phyloP scores from a whole-genome alignment of 2,113 vertebrate genomes.

The Herpetotheres cachinnans region DNA sequence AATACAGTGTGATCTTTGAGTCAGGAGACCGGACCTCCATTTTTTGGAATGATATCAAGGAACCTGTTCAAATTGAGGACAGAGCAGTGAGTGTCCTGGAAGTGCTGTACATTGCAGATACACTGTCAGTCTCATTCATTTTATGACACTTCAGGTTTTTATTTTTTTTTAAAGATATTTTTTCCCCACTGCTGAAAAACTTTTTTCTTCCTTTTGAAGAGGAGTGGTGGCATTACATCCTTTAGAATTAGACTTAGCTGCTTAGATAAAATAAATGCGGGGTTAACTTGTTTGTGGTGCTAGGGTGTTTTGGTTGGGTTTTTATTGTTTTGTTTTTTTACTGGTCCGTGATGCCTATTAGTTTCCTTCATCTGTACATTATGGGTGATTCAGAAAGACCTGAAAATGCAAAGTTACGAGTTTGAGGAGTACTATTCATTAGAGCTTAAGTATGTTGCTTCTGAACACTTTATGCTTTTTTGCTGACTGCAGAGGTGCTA shows the following conservation, averaged over 20 bases:
- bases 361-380: not conserved
- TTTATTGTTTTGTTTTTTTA: not conserved
- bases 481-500: constrained; percentile 5
- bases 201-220: not conserved
- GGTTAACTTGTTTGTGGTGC: not conserved
- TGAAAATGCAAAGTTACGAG: constrained; percentile 3
- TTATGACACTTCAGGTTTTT: not conserved
- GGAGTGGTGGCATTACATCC: not conserved
- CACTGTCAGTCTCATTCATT: not conserved
- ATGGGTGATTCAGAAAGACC: not conserved
- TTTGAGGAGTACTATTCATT: constrained; percentile 2
- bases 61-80: constrained; percentile 89
- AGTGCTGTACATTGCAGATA: not conserved
- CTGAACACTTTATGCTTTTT: not conserved
- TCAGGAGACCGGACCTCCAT: constrained; percentile 94
- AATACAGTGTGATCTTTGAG: constrained; percentile 98
- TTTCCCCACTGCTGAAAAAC: not conserved
- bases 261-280: not conserved
- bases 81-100: constrained; percentile 83
- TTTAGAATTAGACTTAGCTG: not conserved
- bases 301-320: not conserved
- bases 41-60: constrained; percentile 92
- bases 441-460: not conserved
- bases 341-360: not conserved
- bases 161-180: not conserved